These are phyloP conservation scores for Macrosoma leucophasiata DNA, from an alignment of 2,888 invertebrate genomes.

Conservation along the genomic window DNA sequence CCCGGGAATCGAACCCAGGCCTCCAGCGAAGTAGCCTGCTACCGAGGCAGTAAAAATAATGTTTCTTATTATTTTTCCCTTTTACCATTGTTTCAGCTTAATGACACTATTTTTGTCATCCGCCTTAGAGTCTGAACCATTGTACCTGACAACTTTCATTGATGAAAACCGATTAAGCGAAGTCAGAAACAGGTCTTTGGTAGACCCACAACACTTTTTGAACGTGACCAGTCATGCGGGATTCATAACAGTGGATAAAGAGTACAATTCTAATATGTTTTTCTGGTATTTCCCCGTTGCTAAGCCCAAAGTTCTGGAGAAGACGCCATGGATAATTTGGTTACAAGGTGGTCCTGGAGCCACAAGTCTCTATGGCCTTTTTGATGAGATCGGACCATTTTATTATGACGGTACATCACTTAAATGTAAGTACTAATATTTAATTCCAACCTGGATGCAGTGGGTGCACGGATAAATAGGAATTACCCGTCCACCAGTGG, in stretches of 20 bases:
- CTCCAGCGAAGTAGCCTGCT: no score
- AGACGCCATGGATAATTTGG: slow-evolving; percentile 86
- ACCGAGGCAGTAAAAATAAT: no score
- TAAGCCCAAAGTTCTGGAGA: slow-evolving; percentile 48
- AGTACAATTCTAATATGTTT: slow-evolving; percentile 83
- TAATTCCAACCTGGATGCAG: no score
- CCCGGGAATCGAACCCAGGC: no score
- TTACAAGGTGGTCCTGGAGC: slow-evolving; percentile 92
- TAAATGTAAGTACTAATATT: slow-evolving; percentile 23
- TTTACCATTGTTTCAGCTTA: no score
- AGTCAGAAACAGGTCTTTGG: slow-evolving; percentile 48
- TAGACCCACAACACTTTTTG: slow-evolving; percentile 42
- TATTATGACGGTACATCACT: slow-evolving; percentile 23
- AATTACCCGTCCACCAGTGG: no score
- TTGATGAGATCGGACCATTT: slow-evolving; percentile 63
- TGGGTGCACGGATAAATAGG: no score
- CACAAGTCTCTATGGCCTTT: slow-evolving; percentile 73
- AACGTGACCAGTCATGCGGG: slow-evolving; percentile 70
- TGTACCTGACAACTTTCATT: slow-evolving; percentile 56
- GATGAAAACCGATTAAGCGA: slow-evolving; percentile 47
- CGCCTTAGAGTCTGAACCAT: no score
- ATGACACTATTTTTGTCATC: no score
- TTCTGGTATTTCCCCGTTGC: slow-evolving; percentile 88
- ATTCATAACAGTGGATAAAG: slow-evolving; percentile 82
- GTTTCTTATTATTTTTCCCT: no score